Conservation (phyloP, 2,797 vertebrate genomes). For the Esox masquinongy region DNA sequence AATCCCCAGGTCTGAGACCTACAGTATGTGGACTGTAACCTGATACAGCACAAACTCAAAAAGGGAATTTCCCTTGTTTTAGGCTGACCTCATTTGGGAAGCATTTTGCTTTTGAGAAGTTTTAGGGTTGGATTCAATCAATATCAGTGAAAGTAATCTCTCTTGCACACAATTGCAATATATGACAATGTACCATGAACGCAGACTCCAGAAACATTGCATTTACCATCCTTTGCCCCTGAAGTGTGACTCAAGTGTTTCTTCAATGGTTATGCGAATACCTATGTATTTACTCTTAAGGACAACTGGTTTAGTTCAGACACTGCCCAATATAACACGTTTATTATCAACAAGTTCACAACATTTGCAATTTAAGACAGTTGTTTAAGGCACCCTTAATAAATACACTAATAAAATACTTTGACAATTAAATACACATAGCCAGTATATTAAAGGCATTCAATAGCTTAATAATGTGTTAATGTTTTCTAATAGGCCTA, state of each 20-base stretch:
- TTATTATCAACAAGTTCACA: background rate
- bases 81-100: slow-evolving; percentile 62
- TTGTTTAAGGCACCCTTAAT: background rate
- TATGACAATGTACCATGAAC: too few relatives aligned
- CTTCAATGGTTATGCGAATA: too few relatives aligned
- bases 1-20: slow-evolving; percentile 66
- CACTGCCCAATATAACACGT: background rate
- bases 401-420: slow-evolving; percentile 5
- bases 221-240: too few relatives aligned
- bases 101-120: slow-evolving; percentile 46
- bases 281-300: too few relatives aligned
- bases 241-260: too few relatives aligned
- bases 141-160: background rate
- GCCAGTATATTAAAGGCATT: slow-evolving; percentile 61
- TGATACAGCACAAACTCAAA: slow-evolving; percentile 59
- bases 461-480: slow-evolving; percentile 51
- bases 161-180: too few relatives aligned
- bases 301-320: too few relatives aligned
- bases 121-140: background rate
- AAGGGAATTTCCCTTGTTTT: slow-evolving; percentile 67
- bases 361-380: slow-evolving; percentile 43
- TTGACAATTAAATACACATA: slow-evolving; percentile 6
- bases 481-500: slow-evolving; percentile 15
- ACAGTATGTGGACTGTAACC: slow-evolving; percentile 59
- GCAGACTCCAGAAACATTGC: too few relatives aligned